These are phyloP conservation scores for Axinella damicornis DNA, from an alignment of 37 sponge, comb jelly and placozoan species.

Conservation along the genomic window DNA sequence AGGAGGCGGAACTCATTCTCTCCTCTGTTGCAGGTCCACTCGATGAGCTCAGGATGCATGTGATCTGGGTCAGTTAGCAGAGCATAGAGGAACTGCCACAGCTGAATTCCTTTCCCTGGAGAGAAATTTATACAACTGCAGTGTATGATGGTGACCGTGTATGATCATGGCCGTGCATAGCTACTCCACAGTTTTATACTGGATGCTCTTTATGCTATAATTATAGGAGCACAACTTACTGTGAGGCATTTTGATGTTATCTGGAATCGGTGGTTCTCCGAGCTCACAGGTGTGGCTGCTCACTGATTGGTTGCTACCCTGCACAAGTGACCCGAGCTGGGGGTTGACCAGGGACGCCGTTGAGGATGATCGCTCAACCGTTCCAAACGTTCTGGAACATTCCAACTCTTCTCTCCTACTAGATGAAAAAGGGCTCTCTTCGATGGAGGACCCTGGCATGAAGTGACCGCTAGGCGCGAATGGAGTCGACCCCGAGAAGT, in stretches of 20 bases:
- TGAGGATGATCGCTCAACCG: too few relatives aligned
- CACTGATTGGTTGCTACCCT: too few relatives aligned
- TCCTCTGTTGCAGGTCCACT: constrained; percentile 73
- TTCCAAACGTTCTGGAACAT: too few relatives aligned
- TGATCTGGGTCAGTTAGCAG: constrained; percentile 64
- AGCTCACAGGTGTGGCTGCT: background rate
- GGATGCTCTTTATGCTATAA: too few relatives aligned
- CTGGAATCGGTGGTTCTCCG: constrained; percentile 27
- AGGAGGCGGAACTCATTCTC: constrained; percentile 70
- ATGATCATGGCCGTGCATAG: too few relatives aligned
- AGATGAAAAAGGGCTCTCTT: constrained; percentile 51
- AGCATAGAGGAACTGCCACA: constrained; percentile 88
- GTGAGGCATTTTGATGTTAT: constrained; percentile 69
- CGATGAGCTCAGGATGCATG: constrained; percentile 57
- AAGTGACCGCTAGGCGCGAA: too few relatives aligned
- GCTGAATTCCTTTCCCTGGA: constrained; percentile 80
- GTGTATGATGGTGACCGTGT: background rate
- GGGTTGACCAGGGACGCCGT: too few relatives aligned
- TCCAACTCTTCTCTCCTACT: too few relatives aligned
- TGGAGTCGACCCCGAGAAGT: too few relatives aligned
- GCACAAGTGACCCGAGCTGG: too few relatives aligned
- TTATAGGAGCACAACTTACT: constrained; percentile 55
- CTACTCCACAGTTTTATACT: too few relatives aligned
- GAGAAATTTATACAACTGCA: background rate
- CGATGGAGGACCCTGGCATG: constrained; percentile 27